phyloP scores from a whole-genome alignment of 2,888 invertebrate genomes.

The Noctua comes region DNA sequence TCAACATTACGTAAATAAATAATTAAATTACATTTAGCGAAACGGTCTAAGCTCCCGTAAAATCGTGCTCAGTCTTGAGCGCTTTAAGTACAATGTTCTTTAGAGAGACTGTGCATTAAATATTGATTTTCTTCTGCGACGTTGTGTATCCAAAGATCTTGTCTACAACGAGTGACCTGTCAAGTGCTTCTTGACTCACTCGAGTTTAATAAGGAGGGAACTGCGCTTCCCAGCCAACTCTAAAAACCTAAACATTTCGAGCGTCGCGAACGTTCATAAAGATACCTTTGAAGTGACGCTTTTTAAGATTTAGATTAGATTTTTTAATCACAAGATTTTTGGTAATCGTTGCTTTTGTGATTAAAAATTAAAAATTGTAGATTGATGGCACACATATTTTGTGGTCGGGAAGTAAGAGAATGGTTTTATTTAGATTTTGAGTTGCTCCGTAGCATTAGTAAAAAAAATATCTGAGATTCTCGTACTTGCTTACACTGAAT shows the following conservation, averaged over 20 bases:
- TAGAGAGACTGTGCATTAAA: constrained; percentile 67
- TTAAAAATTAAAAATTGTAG: constrained; percentile 54
- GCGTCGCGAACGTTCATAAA: constrained; percentile 33
- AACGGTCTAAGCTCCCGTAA: constrained; percentile 39
- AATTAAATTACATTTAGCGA: constrained; percentile 60
- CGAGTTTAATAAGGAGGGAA: constrained; percentile 84
- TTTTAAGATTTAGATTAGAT: constrained; percentile 63
- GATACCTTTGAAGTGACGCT: constrained; percentile 72
- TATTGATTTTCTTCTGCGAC: constrained; percentile 72
- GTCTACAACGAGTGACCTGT: constrained; percentile 82
- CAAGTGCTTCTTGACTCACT: constrained; percentile 85
- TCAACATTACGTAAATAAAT: constrained; percentile 60
- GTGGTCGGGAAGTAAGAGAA: constrained; percentile 29
- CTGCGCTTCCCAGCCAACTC: constrained; percentile 78
- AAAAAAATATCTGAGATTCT: neutral
- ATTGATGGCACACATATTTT: constrained; percentile 3
- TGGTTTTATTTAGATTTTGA: neutral
- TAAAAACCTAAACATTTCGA: constrained; percentile 59
- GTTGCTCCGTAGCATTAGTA: neutral
- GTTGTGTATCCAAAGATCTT: constrained; percentile 78
- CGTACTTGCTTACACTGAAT: constrained; percentile 22
- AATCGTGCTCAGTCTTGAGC: constrained; percentile 46
- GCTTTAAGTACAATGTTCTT: constrained; percentile 52
- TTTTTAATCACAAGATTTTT: constrained; percentile 44
- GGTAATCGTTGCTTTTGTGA: constrained; percentile 41